Percentiles rank a stretch among this genome's conserved stretches.
Evolutionary conservation across 2,113 vertebrate species (phyloP).

Genomic region (Hemibagrus wyckioides): DNA sequence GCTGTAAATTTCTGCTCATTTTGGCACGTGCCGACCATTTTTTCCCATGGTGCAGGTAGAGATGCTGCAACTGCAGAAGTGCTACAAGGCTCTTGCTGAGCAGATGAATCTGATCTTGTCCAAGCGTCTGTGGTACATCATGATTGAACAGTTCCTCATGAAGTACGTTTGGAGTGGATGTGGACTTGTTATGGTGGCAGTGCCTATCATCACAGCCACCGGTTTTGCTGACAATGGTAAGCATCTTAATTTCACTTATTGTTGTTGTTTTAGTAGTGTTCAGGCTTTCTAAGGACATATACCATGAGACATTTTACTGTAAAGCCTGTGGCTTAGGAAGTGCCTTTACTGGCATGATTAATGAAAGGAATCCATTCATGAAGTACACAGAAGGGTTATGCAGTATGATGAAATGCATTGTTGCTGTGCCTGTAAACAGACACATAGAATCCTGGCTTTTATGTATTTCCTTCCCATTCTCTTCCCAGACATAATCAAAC

Average conservation of each 20-base stretch:
- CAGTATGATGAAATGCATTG: not conserved
- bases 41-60: conserved; percentile 80
- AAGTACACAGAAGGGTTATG: not conserved
- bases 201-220: conserved; percentile 97
- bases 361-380: not conserved
- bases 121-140: conserved; percentile 97
- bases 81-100: conserved; percentile 88
- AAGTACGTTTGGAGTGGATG: conserved; percentile 97
- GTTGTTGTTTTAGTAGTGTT: not conserved
- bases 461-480: not conserved
- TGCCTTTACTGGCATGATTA: not conserved
- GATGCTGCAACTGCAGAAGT: conserved; percentile 95
- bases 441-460: not conserved
- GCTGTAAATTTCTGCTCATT: too few relatives aligned
- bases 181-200: conserved; percentile 95
- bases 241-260: not conserved
- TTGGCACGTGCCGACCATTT: not conserved
- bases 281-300: not conserved
- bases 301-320: not conserved
- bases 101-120: conserved; percentile 97
- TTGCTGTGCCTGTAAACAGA: not conserved
- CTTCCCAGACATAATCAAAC: not conserved
- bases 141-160: conserved; percentile 99
- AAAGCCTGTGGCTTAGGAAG: not conserved
- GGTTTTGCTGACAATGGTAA: conserved; percentile 94